Base-by-base conservation (phyloP, 2,888 invertebrate species). In the Seladonia tumulorum region DNA sequence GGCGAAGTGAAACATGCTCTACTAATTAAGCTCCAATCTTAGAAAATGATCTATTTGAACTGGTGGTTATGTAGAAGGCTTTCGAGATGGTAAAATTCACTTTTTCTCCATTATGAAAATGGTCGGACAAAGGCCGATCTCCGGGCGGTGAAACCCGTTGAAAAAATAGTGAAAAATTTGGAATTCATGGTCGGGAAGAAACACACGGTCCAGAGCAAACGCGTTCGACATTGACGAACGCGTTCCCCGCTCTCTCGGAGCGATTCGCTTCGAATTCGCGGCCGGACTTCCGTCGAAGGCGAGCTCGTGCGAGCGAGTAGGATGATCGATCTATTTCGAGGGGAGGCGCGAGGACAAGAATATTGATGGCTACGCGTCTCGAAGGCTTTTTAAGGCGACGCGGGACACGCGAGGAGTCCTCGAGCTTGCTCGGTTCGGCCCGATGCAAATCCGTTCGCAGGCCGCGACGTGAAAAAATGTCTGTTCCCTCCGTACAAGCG, bases 401-500 rank as follows among this genome's bases (percentile, higher is more conserved):
- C 77, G 78, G 76, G 60, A 60, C n/a, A 25, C n/a, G 60, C n/a
- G 35, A 18, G 16, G 53, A 42, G 70, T 60, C 74, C 47, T 75
- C 70, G 80, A 35, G 70, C 63, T n/a, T n/a, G 82, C 77, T 75
- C 66, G 70, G 82, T 53, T 22, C 53, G 66, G 60, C 81, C 71
- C 63, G 57, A 88, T 87, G 85, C 88, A 90, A 88, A 90, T 88
- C 57, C 73, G 81, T n/a, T 16, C n/a, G n/a, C 66, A 35, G 35
- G 66, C 66, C 35, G 81, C 70, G 79, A 90, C 90, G 90, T 89
- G 90, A 87, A 90, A 85, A 90, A 90, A 90, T 90, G 85, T 10
- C 53, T 2, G 53, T 10, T 22, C 22, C 53, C 22, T 53, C 53
- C 22, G 53, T 53, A 53, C 53, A 22, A 53, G 53, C 53, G 53